Evolutionary conservation across 37 sponge, comb jelly and placozoan genomes (phyloP).

Genomic region (Beroe ovata): DNA sequence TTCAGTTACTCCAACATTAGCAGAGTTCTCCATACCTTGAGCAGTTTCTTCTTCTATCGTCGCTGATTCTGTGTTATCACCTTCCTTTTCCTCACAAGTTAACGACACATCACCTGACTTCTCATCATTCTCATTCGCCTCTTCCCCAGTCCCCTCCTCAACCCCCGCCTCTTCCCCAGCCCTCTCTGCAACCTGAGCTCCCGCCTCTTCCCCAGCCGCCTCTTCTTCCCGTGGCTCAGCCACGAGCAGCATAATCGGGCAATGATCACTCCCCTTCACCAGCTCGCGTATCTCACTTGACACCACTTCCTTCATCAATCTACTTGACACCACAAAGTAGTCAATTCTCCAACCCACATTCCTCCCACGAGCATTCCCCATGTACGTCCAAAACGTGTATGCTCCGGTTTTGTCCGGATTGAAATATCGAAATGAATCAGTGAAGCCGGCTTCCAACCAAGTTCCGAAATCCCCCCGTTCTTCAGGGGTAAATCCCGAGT

Average conservation of each 20-base stretch:
- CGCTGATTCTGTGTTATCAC: neutral
- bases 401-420: slow-evolving; percentile 82
- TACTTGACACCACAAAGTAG: slow-evolving; percentile 86
- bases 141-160: neutral
- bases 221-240: slow-evolving; percentile 32
- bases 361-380: slow-evolving; percentile 76
- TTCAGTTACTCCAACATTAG: too few relatives aligned
- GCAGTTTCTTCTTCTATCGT: too few relatives aligned
- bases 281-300: slow-evolving; percentile 75
- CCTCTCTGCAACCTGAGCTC: neutral
- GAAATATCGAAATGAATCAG: slow-evolving; percentile 85
- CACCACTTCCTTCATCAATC: slow-evolving; percentile 72
- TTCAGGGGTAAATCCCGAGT: slow-evolving; percentile 89
- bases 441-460: slow-evolving; percentile 77
- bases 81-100: too few relatives aligned
- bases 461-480: slow-evolving; percentile 85
- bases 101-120: too few relatives aligned
- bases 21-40: too few relatives aligned
- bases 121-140: neutral
- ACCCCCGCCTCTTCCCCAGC: neutral
- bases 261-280: slow-evolving; percentile 93
- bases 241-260: slow-evolving; percentile 78
- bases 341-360: slow-evolving; percentile 95
- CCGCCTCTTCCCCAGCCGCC: neutral
- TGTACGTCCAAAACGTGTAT: slow-evolving; percentile 92